Base-by-base conservation (phyloP, 2,888 invertebrate species). In the Amphimallon solstitiale region DNA sequence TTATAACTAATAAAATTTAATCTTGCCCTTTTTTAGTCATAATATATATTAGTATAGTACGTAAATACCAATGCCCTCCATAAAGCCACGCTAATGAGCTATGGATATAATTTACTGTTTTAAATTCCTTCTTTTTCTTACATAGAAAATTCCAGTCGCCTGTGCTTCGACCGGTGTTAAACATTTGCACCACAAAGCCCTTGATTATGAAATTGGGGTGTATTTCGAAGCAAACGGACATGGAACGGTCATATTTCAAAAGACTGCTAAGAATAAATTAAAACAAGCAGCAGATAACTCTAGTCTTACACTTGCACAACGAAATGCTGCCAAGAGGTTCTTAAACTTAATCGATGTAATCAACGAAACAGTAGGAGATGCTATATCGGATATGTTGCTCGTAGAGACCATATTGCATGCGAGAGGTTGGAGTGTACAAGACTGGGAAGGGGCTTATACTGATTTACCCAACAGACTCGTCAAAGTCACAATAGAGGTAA, bases 141-240 rank as follows among this genome's bases (percentile, higher is more conserved):
- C 85, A 14, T 82, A 95, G 95, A 89, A 92, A 86, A 88, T 98
- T 51, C 95, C 96, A 17, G 95, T 97, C 2, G 88, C 90, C 0
- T 98, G 96, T 82, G 95, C 92, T 7, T 88, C 94, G 63, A 99
- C 99, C 0, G 99, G 99, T 7, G 98, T 99, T 0, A 99, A 99
- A 81, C 91, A 98, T 82, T 85, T 99, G 17, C 98, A 99, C 80
- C 93, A 93, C 77, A 92, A 92, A 78, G 98, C 98, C 0, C 78
- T 89, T 37, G 88, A 93, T 62, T 98, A 90, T 84, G 98, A 99
- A 79, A 89, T 99, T 74, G 98, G 98, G 1, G 89, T 99, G 2
- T 99, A 99, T 83, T 99, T 99, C 83, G 99, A 99, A 81, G 98
- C 99, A 0, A 99, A 99, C 83, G 99, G 99, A 0, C 99, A 99